Conservation (phyloP, 2,888 invertebrate species). For the Philaethria dido region DNA sequence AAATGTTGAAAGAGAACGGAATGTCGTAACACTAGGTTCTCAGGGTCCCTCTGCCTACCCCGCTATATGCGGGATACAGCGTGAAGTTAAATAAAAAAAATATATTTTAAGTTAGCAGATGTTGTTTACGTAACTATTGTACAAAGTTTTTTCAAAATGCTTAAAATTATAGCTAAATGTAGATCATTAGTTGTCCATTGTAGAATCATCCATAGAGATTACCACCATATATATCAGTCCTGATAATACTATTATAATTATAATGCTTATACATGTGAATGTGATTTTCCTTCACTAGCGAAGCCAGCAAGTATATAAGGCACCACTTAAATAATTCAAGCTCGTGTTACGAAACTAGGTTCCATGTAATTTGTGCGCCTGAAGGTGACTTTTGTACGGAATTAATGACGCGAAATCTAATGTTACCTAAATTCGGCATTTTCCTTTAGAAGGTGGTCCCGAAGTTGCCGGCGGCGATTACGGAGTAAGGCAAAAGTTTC, state of each 20-base stretch:
- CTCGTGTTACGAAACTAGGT: slow-evolving; percentile 63
- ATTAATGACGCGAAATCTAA: slow-evolving; percentile 64
- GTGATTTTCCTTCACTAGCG: slow-evolving; percentile 10
- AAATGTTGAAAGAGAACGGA: no score
- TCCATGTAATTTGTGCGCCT: slow-evolving; percentile 67
- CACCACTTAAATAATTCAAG: slow-evolving; percentile 60
- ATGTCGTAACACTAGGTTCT: no score
- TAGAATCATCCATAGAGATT: no score
- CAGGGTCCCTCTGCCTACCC: no score
- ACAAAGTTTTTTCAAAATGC: no score
- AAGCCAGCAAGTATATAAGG: slow-evolving; percentile 54
- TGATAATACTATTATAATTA: slow-evolving; percentile 4
- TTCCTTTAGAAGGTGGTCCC: slow-evolving; percentile 29
- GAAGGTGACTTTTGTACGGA: slow-evolving; percentile 60
- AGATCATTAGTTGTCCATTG: no score
- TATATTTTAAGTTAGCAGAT: no score
- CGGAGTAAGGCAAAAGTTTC: slow-evolving; percentile 12
- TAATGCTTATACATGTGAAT: slow-evolving; percentile 23
- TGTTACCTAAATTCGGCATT: slow-evolving; percentile 42
- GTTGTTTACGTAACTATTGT: no score
- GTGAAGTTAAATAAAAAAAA: no score
- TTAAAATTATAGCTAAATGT: no score
- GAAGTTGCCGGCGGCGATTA: slow-evolving; percentile 21
- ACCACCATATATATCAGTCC: not conserved
- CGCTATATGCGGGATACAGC: no score